Evolutionary conservation across 2,113 vertebrate species (phyloP), one percentile per base, ranked within the genome.

Genomic region (Artemisiospiza belli): DNA sequence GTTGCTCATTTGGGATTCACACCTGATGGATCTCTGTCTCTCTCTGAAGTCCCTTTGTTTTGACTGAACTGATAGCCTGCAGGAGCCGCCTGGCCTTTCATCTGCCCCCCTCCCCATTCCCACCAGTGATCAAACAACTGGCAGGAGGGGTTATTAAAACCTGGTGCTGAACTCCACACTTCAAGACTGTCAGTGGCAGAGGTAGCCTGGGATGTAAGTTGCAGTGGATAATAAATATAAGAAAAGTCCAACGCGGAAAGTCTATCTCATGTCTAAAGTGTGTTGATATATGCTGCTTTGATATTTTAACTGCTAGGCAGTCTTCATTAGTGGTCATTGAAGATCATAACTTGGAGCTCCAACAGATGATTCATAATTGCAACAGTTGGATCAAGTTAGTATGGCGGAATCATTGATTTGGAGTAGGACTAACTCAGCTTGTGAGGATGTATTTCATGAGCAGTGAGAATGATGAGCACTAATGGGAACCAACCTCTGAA

Each of bases 21-120:
- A 97, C 97, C 96, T 96, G 97, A 97, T 96, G 96, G 91, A 86
- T 96, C 96, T 89, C 89, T 91, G 80, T 85, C 91, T 92, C 83
- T 44, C 94, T 97, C 96, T 97, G 94, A 96, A 97, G 95, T 96
- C 70, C 73, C 72, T 93, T 96, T 97, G 97, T 98, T 98, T 97
- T 97, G 97, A 95, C 84, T 89, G 46, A 93, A 84, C 66, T 41
- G 46, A 87, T 80, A 18, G 85, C 96, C 95, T 95, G 87, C 67
- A 97, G 97, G 97, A 94, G 82, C 79, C 70, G 80, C 83, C 69
- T 54, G 59, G 73, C 82, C 97, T 98, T 98, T 98, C 97, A 97
- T 98, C 97, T 97, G 80, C 59, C 41, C 18, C 11, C 4, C 8
- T 4, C 47, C 33, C 27, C 28, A 7, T 30, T 66, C 62, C 70